Evolutionary conservation across 2,797 vertebrate species (phyloP).

Genomic region (Onychomys arenicola): DNA sequence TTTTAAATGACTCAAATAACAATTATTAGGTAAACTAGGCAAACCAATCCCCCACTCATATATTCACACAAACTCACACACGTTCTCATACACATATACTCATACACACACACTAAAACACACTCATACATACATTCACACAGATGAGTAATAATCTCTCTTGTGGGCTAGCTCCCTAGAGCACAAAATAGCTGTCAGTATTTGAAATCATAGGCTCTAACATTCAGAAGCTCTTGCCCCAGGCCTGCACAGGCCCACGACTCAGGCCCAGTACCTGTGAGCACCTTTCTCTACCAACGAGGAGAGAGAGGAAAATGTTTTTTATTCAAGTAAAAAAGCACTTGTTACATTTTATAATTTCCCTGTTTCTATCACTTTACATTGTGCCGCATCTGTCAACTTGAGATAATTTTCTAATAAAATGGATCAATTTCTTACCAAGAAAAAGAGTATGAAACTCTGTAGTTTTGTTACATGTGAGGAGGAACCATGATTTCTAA

Average conservation of each 20-base stretch:
- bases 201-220: not conserved
- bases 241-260: fast-evolving
- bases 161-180: not conserved
- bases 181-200: not conserved
- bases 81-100: not conserved
- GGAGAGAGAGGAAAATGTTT: not conserved
- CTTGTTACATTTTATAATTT: not conserved
- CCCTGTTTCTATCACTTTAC: conserved; percentile 5
- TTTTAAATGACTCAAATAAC: not conserved
- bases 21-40: not conserved
- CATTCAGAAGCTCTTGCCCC: not conserved
- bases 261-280: fast-evolving
- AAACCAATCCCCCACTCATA: not conserved
- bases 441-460: not conserved
- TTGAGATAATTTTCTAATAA: not conserved
- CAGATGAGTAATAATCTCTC: not conserved
- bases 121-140: not conserved
- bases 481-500: not conserved
- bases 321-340: not conserved
- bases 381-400: not conserved
- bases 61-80: not conserved
- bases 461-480: not conserved
- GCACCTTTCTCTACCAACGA: not conserved
- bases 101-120: not conserved
- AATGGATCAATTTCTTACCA: conserved; percentile 16